Percentiles rank a stretch among this genome's conserved stretches.
Evolutionary conservation across 2,113 vertebrate species (phyloP).

Genomic region (Tympanuchus pallidicinctus): DNA sequence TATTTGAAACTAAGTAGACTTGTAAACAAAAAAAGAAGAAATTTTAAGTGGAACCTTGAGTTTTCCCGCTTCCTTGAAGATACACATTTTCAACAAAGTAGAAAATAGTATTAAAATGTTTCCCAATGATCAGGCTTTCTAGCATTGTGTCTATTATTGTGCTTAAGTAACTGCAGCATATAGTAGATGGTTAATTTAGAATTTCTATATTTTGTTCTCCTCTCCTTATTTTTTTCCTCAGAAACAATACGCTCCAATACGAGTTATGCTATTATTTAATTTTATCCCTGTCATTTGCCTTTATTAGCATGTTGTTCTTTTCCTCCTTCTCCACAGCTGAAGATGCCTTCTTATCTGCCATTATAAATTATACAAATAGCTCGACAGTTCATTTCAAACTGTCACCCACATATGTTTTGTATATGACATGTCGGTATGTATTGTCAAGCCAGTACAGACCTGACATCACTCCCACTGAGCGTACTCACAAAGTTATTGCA

Average conservation of each 20-base stretch:
- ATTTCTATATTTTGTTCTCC: background rate
- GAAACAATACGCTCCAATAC: background rate
- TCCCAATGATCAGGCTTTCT: background rate
- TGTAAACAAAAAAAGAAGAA: background rate
- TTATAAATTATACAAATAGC: conserved; percentile 99
- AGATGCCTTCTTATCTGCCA: conserved; percentile 95
- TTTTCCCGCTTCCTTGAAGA: background rate
- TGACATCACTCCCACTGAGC: conserved; percentile 89
- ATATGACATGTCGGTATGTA: conserved; percentile 96
- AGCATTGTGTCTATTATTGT: background rate
- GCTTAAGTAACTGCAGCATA: background rate
- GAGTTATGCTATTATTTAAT: background rate
- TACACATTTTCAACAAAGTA: background rate
- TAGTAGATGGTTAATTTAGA: background rate
- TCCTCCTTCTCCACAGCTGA: conserved; percentile 82
- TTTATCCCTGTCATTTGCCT: background rate
- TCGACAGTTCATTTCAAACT: conserved; percentile 98
- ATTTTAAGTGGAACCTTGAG: background rate
- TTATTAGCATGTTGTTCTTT: background rate
- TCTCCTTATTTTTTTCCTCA: background rate
- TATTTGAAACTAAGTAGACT: background rate
- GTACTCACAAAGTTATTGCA: conserved; percentile 96
- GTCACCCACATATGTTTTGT: conserved; percentile 94
- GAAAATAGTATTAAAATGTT: background rate
- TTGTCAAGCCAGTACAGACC: conserved; percentile 91